Evolutionary conservation across 2,797 vertebrate species (phyloP).

Genomic region (Gymnopithys bicolor): DNA sequence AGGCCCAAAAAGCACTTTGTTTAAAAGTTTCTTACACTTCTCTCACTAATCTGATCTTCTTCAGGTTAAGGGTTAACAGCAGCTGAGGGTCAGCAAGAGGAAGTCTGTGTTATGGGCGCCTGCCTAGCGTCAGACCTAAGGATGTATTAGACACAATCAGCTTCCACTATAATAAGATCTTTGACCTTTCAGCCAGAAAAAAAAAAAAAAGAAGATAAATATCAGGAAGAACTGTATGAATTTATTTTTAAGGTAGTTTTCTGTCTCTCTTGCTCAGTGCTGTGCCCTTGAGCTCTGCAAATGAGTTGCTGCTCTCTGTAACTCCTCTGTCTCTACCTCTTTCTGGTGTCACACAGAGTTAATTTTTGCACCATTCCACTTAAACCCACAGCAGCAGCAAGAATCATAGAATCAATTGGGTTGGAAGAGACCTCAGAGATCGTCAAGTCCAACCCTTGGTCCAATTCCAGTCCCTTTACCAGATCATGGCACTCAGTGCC

Average conservation of each 20-base stretch:
- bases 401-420: no score
- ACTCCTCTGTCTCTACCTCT: neutral
- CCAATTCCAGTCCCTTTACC: no score
- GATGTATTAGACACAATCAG: conserved; percentile 26
- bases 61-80: conserved; percentile 51
- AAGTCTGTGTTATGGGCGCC: conserved; percentile 3
- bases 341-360: neutral
- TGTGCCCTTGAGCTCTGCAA: neutral
- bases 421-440: no score
- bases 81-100: conserved; percentile 21
- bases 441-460: no score
- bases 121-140: conserved; percentile 4
- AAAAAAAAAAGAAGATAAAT: neutral
- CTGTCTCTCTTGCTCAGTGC: neutral
- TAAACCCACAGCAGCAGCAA: neutral
- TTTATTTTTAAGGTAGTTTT: conserved; percentile 19
- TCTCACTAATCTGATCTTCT: conserved; percentile 2
- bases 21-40: conserved; percentile 18
- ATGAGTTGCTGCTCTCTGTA: neutral
- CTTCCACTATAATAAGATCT: conserved; percentile 38
- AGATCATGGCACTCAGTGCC: no score
- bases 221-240: conserved; percentile 4
- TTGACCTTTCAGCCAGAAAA: conserved; percentile 32
- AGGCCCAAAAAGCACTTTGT: conserved; percentile 10
- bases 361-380: neutral